Evolutionary conservation across 1,140 invertebrate species (phyloP).

Genomic region (Mactra quadrangularis): DNA sequence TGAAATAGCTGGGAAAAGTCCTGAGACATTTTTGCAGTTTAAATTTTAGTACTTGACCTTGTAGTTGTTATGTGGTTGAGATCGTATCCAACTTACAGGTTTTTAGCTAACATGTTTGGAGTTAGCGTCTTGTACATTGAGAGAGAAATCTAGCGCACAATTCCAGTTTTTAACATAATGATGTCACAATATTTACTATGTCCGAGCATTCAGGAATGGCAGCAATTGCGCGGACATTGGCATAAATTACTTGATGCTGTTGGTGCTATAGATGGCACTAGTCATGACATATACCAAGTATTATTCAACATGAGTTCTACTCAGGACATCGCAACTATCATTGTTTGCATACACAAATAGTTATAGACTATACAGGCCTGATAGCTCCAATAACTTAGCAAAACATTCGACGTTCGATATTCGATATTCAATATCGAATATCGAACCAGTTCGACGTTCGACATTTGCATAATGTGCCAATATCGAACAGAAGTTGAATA

Average conservation of each 20-base stretch:
- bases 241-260: background rate
- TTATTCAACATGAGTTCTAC: background rate
- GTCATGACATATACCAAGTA: background rate
- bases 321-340: background rate
- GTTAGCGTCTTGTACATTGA: background rate
- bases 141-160: background rate
- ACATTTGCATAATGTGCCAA: no score
- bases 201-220: background rate
- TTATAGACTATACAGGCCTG: no score
- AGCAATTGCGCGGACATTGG: background rate
- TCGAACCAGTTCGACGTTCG: no score
- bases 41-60: background rate
- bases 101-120: background rate
- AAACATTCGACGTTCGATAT: no score
- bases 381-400: no score
- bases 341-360: background rate
- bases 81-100: background rate
- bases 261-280: slow-evolving; percentile 2
- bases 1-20: background rate
- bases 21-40: background rate
- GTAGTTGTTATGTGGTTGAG: background rate
- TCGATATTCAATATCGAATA: no score
- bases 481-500: no score
- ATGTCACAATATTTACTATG: background rate
- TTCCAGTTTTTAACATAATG: background rate